phyloP scores from a whole-genome alignment of 2,113 vertebrate species.

The Tupaia tana region DNA sequence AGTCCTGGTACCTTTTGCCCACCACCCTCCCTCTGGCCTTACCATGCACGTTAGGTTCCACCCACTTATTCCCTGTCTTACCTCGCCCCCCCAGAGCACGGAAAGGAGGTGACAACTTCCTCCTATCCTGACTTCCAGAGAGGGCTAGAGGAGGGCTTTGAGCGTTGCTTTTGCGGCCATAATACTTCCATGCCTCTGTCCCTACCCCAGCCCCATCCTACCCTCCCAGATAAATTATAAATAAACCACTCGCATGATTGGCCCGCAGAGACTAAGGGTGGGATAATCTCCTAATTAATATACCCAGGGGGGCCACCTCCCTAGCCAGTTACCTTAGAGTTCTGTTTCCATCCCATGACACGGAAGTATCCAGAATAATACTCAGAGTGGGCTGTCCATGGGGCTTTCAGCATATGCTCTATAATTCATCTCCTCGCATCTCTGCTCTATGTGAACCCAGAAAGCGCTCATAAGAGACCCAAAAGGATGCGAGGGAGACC shows the following conservation, averaged over 20 bases:
- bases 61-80: not conserved
- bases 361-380: conserved; percentile 52
- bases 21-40: not conserved
- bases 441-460: not conserved
- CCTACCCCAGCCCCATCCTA: conserved; percentile 46
- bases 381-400: not conserved
- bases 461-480: not conserved
- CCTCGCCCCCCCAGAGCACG: not conserved
- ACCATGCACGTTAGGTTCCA: not conserved
- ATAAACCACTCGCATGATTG: conserved; percentile 73
- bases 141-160: not conserved
- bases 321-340: conserved; percentile 58
- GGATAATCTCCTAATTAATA: conserved; percentile 73
- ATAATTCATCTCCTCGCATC: not conserved
- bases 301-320: conserved; percentile 60
- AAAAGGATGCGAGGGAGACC: not conserved
- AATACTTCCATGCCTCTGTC: not conserved
- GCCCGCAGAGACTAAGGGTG: conserved; percentile 66
- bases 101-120: not conserved
- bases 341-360: conserved; percentile 54
- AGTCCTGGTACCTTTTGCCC: not conserved
- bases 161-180: conserved; percentile 41
- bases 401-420: conserved; percentile 11
- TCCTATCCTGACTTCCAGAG: not conserved
- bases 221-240: conserved; percentile 74